Conservation (phyloP, 2,797 vertebrate genomes). For the Hipposideros larvatus region DNA sequence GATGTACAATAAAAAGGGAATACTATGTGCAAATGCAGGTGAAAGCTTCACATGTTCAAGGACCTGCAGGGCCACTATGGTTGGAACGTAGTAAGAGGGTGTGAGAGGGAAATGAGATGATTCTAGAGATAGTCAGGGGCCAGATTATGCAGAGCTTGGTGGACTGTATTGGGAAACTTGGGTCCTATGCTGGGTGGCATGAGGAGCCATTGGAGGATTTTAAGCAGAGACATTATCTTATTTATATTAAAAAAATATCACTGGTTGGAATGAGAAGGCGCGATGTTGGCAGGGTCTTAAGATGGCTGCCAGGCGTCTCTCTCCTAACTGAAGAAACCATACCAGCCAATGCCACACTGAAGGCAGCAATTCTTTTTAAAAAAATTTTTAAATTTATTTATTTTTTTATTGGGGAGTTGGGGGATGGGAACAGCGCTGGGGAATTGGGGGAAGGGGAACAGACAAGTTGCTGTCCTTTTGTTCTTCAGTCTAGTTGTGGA, state of each 20-base stretch:
- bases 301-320: constrained; percentile 80
- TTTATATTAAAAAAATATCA: constrained; percentile 32
- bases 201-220: constrained; percentile 42
- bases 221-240: constrained; percentile 10
- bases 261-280: constrained; percentile 68
- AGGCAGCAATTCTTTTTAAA: neutral
- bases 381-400: no score
- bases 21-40: neutral
- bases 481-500: no score
- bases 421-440: no score
- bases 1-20: constrained; percentile 19
- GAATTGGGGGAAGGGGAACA: no score
- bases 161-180: constrained; percentile 41
- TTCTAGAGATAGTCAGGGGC: constrained; percentile 1
- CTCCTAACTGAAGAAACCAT: accelerated
- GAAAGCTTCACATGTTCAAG: neutral
- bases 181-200: constrained; percentile 23
- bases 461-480: no score
- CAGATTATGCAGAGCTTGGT: neutral
- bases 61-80: neutral
- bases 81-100: neutral
- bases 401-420: no score
- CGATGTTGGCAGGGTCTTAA: constrained; percentile 78
- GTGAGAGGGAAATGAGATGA: neutral
- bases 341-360: neutral